Percentiles rank a stretch among this genome's conserved stretches.
Conservation (phyloP, 2,888 invertebrate species). For the Capitulum mitella region DNA sequence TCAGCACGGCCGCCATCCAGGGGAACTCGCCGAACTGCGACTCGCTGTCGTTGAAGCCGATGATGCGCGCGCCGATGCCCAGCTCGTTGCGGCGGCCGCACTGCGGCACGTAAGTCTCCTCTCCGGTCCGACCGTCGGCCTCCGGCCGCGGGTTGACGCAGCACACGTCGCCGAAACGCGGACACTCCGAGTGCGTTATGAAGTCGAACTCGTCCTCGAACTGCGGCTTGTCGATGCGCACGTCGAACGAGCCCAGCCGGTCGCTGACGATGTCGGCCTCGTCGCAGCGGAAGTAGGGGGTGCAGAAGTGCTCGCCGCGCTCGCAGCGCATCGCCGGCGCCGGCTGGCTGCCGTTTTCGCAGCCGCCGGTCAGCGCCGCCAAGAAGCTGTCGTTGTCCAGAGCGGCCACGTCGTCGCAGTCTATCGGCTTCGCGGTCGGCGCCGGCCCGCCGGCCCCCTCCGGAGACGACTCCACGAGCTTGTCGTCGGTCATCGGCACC, state of each 20-base stretch:
- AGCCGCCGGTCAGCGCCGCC: too few species aligned
- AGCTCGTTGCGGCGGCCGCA: constrained; percentile 67
- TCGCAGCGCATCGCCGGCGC: not conserved
- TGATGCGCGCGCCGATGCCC: constrained; percentile 65
- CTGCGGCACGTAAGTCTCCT: constrained; percentile 32
- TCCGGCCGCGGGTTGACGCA: not conserved
- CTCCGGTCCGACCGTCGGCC: too few species aligned
- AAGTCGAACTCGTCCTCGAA: not conserved
- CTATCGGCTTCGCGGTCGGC: too few species aligned
- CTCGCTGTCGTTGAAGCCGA: constrained; percentile 47
- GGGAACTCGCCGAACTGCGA: constrained; percentile 71
- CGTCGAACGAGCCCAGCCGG: not conserved
- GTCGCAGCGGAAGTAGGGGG: not conserved
- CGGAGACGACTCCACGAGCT: too few species aligned
- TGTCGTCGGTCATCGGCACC: too few species aligned
- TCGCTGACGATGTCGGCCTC: not conserved
- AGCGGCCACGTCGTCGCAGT: too few species aligned
- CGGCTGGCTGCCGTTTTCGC: too few species aligned
- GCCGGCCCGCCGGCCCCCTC: too few species aligned
- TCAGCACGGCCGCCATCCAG: constrained; percentile 69
- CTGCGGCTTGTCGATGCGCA: not conserved
- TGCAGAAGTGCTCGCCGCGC: not conserved
- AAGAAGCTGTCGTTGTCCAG: too few species aligned
- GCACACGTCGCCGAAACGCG: not conserved
- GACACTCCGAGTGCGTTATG: not conserved